A percentile compares a stretch with the other conserved stretches of the same genome.
Evolutionary conservation across 2,113 vertebrate genomes (phyloP).

Genomic region (Sebastes fasciatus): DNA sequence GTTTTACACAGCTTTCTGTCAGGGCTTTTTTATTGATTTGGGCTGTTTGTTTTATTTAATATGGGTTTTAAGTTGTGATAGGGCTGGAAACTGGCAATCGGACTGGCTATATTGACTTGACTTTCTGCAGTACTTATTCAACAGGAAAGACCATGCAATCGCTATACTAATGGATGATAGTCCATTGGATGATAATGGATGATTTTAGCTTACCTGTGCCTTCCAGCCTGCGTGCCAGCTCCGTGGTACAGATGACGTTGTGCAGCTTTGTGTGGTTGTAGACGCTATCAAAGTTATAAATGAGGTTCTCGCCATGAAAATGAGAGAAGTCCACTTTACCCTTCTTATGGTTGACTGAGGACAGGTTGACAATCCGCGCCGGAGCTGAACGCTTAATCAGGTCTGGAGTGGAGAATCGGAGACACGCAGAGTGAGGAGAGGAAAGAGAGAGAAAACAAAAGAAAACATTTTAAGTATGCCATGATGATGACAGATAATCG

Average conservation of each 20-base stretch:
- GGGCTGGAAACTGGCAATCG: no score
- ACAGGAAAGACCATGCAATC: background rate
- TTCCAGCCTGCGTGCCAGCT: constrained; percentile 85
- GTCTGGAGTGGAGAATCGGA: constrained; percentile 70
- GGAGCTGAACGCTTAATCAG: constrained; percentile 85
- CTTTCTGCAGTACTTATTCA: background rate
- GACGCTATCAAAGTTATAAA: rapidly evolving
- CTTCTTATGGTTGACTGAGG: constrained; percentile 81
- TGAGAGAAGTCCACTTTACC: constrained; percentile 82
- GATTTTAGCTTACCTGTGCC: constrained; percentile 82
- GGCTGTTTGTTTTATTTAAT: no score
- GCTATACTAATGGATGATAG: background rate
- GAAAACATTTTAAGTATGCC: background rate
- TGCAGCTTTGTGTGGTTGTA: constrained; percentile 91
- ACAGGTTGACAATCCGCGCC: constrained; percentile 86
- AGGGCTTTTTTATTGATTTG: no score
- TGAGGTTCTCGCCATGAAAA: constrained; percentile 80
- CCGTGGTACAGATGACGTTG: constrained; percentile 87
- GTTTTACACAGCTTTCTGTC: no score
- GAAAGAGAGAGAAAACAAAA: background rate
- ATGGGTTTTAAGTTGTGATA: no score
- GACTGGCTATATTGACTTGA: no score
- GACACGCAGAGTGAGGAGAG: background rate
- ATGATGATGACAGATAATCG: background rate
- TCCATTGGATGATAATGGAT: background rate